These are phyloP conservation scores for Tetheella fluctuosa DNA, from an alignment of 2,888 invertebrate genomes.

Conservation along the genomic window DNA sequence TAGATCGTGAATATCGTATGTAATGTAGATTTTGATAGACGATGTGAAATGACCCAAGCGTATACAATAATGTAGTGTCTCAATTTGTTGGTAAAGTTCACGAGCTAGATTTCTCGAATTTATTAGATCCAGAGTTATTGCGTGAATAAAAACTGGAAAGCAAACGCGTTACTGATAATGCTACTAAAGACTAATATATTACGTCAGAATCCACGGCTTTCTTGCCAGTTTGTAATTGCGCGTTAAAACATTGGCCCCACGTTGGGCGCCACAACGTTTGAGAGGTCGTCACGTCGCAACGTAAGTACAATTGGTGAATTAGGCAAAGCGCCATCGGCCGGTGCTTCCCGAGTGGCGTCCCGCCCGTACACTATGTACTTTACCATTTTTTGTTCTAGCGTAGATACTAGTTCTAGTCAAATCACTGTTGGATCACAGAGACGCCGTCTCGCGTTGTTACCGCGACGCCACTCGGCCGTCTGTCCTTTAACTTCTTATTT, in stretches of 20 bases:
- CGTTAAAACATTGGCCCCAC: slow-evolving; percentile 5
- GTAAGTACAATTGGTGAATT: background rate
- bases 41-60: background rate
- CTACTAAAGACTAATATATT: slow-evolving; percentile 6
- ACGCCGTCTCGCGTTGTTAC: slow-evolving; percentile 19
- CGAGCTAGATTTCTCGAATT: slow-evolving; percentile 6
- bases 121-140: background rate
- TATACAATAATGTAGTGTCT: slow-evolving; percentile 1
- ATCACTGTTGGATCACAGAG: slow-evolving; percentile 41
- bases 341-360: slow-evolving; percentile 19
- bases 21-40: slow-evolving; percentile 7
- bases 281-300: background rate
- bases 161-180: background rate
- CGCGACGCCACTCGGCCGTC: slow-evolving; percentile 13
- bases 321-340: slow-evolving; percentile 10
- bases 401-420: slow-evolving; percentile 50
- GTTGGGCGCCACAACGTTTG: background rate
- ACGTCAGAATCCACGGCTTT: background rate
- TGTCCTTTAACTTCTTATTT: slow-evolving; percentile 7
- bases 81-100: background rate
- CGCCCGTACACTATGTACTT: slow-evolving; percentile 18
- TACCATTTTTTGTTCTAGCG: slow-evolving; percentile 33
- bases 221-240: slow-evolving; percentile 8
- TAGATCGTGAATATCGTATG: slow-evolving; percentile 2
- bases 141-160: background rate